These are phyloP conservation scores for Erethizon dorsatum DNA, from an alignment of 2,797 vertebrate genomes.

Conservation along the genomic window DNA sequence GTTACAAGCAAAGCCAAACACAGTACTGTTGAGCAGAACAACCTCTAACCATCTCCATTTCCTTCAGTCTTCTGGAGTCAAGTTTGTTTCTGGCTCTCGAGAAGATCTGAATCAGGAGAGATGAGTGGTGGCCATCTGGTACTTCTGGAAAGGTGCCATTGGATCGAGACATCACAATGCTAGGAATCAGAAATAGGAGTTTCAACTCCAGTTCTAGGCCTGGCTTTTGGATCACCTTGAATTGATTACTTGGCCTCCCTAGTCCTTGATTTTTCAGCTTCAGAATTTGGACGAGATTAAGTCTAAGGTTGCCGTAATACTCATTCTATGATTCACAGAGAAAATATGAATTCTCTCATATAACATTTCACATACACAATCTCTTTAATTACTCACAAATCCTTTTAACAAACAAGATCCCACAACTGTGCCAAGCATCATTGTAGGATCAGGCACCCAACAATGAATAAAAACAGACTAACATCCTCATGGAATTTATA, in stretches of 20 bases:
- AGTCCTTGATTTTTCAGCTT: slow-evolving; percentile 18
- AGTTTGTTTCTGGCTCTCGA: slow-evolving; percentile 64
- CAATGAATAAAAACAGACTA: neutral
- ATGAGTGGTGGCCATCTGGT: slow-evolving; percentile 64
- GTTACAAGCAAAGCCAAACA: slow-evolving; percentile 55
- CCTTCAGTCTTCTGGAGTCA: slow-evolving; percentile 62
- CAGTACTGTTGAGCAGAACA: slow-evolving; percentile 29
- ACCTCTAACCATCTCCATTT: slow-evolving; percentile 58
- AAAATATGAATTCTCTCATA: slow-evolving; percentile 11
- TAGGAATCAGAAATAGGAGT: slow-evolving; percentile 27
- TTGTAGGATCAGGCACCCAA: neutral
- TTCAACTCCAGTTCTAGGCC: neutral
- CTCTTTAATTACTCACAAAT: slow-evolving; percentile 53
- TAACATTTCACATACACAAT: slow-evolving; percentile 4
- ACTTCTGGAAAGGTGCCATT: slow-evolving; percentile 52
- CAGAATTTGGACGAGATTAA: slow-evolving; percentile 26
- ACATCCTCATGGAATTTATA: neutral
- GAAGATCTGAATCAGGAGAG: slow-evolving; percentile 50
- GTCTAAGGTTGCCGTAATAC: neutral
- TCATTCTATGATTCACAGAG: slow-evolving; percentile 43
- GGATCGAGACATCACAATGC: slow-evolving; percentile 21
- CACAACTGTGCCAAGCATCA: neutral
- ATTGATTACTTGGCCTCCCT: neutral
- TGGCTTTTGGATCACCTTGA: slow-evolving; percentile 16
- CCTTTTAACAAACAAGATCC: slow-evolving; percentile 53